Evolutionary conservation across 2,113 vertebrate species (phyloP).

Genomic region (Mormoops blainvillei): DNA sequence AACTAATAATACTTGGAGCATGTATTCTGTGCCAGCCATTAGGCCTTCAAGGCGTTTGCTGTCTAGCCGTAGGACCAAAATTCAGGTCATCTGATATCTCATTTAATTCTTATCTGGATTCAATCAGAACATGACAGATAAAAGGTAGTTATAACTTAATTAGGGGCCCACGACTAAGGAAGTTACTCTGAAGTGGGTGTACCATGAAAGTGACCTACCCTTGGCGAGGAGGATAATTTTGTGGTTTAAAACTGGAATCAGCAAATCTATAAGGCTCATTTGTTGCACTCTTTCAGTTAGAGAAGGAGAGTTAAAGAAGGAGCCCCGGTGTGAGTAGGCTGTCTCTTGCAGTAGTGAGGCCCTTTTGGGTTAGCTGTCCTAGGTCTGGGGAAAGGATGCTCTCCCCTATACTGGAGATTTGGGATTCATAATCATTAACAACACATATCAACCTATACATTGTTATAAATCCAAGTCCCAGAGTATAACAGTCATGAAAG

Average conservation of each 20-base stretch:
- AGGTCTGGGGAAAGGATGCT: not conserved
- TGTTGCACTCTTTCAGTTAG: not conserved
- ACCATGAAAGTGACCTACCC: not conserved
- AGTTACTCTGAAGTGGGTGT: not conserved
- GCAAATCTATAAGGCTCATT: not conserved
- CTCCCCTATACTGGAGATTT: not conserved
- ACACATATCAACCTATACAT: not conserved
- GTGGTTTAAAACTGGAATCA: not conserved
- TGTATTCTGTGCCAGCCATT: not conserved
- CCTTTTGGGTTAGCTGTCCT: not conserved
- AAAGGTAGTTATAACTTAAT: not conserved
- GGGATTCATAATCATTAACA: not conserved
- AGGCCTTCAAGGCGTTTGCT: not conserved
- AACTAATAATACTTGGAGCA: not conserved
- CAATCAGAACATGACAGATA: not conserved
- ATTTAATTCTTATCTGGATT: not conserved
- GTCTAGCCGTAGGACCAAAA: not conserved
- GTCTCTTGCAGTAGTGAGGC: not conserved
- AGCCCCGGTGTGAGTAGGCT: not conserved
- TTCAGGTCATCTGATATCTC: not conserved
- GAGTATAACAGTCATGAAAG: not conserved
- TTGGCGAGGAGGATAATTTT: not conserved
- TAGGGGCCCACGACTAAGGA: not conserved
- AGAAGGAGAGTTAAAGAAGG: not conserved
- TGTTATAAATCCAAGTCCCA: not conserved